A percentile compares a stretch with the other conserved stretches of the same genome.
These are phyloP conservation scores for Pyrrhosoma nymphula DNA, from an alignment of 2,888 invertebrate species.

Conservation along the genomic window DNA sequence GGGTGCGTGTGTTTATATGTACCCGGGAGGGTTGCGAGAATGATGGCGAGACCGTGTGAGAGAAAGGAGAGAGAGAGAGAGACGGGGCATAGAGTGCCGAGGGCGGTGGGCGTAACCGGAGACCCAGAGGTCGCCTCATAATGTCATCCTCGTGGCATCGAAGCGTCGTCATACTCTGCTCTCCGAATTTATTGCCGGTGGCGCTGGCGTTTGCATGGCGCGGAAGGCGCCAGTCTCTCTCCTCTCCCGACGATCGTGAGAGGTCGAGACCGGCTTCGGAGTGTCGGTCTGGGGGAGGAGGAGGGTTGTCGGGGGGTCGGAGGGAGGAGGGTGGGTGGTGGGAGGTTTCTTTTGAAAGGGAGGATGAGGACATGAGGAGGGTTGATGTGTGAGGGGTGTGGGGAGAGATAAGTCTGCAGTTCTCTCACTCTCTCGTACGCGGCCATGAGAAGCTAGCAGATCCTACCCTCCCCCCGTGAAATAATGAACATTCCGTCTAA, in stretches of 20 bases:
- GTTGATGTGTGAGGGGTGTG: too few relatives aligned
- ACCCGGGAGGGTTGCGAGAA: neutral
- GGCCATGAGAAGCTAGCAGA: conserved; percentile 1
- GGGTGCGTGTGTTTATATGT: too few relatives aligned
- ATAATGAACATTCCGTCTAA: conserved; percentile 42
- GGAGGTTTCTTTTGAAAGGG: neutral
- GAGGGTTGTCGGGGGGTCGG: neutral
- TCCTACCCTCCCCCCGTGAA: too few relatives aligned
- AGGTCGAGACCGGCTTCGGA: neutral
- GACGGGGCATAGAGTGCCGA: neutral
- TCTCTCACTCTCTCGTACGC: neutral
- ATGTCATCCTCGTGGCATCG: conserved; percentile 50
- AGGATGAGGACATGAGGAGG: too few relatives aligned
- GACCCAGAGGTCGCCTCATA: conserved; percentile 25
- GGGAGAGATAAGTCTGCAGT: too few relatives aligned
- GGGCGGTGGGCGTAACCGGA: conserved; percentile 36
- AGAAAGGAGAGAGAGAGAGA: neutral
- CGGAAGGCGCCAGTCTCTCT: conserved; percentile 30
- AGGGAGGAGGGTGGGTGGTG: neutral
- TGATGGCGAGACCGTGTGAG: neutral
- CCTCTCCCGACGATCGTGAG: neutral
- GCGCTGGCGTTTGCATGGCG: conserved; percentile 24
- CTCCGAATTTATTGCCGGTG: conserved; percentile 59
- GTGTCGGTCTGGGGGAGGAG: neutral
- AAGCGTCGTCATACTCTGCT: conserved; percentile 19